These are phyloP conservation scores for Upupa epops DNA, from an alignment of 2,113 vertebrate genomes.

Conservation along the genomic window DNA sequence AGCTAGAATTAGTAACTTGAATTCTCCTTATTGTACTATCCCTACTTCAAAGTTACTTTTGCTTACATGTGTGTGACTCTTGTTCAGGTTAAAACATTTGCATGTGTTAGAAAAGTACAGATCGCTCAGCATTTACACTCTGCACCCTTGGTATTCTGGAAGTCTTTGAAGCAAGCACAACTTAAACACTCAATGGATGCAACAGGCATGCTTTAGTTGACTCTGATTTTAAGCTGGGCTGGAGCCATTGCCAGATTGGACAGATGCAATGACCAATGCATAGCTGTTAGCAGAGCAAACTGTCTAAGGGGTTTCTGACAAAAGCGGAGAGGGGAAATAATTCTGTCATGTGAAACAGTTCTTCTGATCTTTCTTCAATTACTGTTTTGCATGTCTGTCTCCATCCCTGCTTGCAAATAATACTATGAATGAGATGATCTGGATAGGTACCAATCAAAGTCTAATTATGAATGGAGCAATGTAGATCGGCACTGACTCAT, in stretches of 20 bases:
- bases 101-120: not conserved
- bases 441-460: conserved; percentile 67
- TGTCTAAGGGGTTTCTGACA: conserved; percentile 40
- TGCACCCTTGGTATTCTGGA: not conserved
- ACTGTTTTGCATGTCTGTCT: conserved; percentile 61
- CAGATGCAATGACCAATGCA: not conserved
- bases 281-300: not conserved
- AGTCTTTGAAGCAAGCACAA: not conserved
- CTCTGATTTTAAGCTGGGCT: not conserved
- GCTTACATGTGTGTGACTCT: not conserved
- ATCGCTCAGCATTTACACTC: not conserved
- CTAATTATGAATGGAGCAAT: conserved; percentile 60
- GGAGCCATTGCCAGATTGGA: not conserved
- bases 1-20: not conserved
- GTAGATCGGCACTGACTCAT: conserved; percentile 47
- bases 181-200: not conserved
- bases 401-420: conserved; percentile 52
- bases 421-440: conserved; percentile 60
- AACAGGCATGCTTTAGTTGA: not conserved
- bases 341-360: conserved; percentile 41
- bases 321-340: conserved; percentile 16
- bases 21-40: not conserved
- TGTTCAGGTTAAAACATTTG: not conserved
- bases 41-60: not conserved
- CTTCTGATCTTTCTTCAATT: conserved; percentile 66